Base-by-base conservation (phyloP, 2,797 vertebrate genomes). In the Nyctibius grandis region DNA sequence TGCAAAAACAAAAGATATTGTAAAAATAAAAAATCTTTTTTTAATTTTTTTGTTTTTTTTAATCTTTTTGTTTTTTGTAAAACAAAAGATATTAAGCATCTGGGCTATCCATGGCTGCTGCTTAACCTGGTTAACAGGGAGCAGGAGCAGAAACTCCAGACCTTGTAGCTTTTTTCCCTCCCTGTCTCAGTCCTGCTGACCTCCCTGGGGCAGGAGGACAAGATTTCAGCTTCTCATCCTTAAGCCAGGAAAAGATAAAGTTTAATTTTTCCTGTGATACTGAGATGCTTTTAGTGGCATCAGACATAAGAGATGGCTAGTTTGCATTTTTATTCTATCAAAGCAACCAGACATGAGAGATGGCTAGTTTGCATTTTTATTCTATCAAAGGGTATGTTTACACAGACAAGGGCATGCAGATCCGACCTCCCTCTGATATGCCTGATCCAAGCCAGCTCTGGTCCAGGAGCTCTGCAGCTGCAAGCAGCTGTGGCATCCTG, bases 291-390 rank as follows among this genome's bases (percentile, higher is more conserved):
- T 94, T 76, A 91, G 63, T 57, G 89, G 50, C 63, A 82, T 89
- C 69, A 91, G 45, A 87, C 50, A 36, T 6, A 8, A 85, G 80
- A 89, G 51, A 73, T 44, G 57, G 77, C 23, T 69, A 64, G 54
- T 87, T 91, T 92, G 42, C 88, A 84, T 75, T 94, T 95, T 88
- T 69, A 76, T 91, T 92, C 63, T 69, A 34, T 56, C 56, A 72
- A 65, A 96, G 19, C 0, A 0, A 89, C 89, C 69, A 91, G 45
- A 87, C 50, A 36, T 6, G 8, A 85, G 80, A 89, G 51, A 73
- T 44, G 57, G 77, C 23, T 69, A 64, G 54, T 87, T 91, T 92
- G 42, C 88, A 84, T 75, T 94, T 95, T 88, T 69, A 76, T 91
- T 92, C 63, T 69, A 34, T 56, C 56, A 72, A 65, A 96, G 19